phyloP scores from a whole-genome alignment of 2,888 invertebrate genomes.

The Carabus problematicus region DNA sequence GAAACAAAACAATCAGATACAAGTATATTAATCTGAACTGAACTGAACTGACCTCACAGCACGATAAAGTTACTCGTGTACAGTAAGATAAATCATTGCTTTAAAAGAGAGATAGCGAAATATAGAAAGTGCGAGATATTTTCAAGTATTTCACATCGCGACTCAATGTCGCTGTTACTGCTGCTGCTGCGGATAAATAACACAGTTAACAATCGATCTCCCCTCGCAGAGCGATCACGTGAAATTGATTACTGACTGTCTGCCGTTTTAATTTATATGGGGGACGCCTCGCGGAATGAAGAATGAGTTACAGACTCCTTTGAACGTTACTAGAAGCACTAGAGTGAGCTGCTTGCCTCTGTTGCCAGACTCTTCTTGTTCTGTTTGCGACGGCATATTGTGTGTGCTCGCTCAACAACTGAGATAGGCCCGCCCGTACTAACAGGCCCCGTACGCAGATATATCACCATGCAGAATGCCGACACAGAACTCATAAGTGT shows the following conservation, averaged over 20 bases:
- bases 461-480: slow-evolving; percentile 8
- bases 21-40: too few relatives aligned
- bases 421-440: neutral
- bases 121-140: too few relatives aligned
- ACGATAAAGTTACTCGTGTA: too few relatives aligned
- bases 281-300: slow-evolving; percentile 34
- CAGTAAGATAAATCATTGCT: too few relatives aligned
- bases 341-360: neutral
- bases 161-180: too few relatives aligned
- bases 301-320: slow-evolving; percentile 39
- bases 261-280: slow-evolving; percentile 41
- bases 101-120: too few relatives aligned
- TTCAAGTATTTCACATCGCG: too few relatives aligned
- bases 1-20: too few relatives aligned
- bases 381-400: slow-evolving; percentile 3
- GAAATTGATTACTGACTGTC: slow-evolving; percentile 41
- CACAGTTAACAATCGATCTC: too few relatives aligned
- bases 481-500: slow-evolving; percentile 13
- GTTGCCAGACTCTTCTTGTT: slow-evolving; percentile 18
- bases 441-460: neutral
- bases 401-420: too few relatives aligned
- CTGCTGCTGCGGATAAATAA: too few relatives aligned
- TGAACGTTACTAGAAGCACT: slow-evolving; percentile 15
- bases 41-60: too few relatives aligned
- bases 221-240: slow-evolving; percentile 23